phyloP scores from a whole-genome alignment of 1,140 invertebrate genomes.

The Atta colombica region DNA sequence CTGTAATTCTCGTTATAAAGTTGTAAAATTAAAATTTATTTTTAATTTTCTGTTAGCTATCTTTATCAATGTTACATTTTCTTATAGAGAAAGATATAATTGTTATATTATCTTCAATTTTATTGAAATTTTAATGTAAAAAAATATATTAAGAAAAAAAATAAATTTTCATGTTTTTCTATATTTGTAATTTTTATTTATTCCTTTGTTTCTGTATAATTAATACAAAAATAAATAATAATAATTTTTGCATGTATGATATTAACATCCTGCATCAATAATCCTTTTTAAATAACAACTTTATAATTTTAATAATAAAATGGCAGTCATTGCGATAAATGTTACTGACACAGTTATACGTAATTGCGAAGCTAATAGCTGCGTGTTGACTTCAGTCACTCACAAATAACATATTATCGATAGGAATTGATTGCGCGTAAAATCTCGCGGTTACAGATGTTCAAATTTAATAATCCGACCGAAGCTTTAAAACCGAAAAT shows the following conservation, averaged over 20 bases:
- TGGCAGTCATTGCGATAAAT: neutral
- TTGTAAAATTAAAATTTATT: neutral
- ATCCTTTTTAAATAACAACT: neutral
- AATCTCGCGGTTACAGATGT: constrained; percentile 13
- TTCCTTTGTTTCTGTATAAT: neutral
- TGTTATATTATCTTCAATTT: neutral
- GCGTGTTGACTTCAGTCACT: neutral
- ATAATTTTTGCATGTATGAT: neutral
- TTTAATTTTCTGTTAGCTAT: neutral
- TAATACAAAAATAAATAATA: neutral
- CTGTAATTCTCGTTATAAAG: no score
- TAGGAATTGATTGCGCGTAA: constrained; percentile 16
- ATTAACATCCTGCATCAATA: neutral
- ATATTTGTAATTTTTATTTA: neutral
- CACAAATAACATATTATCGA: constrained; percentile 20
- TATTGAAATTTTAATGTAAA: neutral
- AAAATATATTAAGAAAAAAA: neutral
- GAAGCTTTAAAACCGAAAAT: constrained; percentile 30
- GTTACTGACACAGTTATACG: neutral
- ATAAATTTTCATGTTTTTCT: neutral
- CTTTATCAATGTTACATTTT: neutral
- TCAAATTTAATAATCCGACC: constrained; percentile 36
- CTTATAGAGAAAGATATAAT: neutral
- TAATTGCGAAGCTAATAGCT: neutral
- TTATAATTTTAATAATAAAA: constrained; percentile 11